These are phyloP conservation scores for Lamellibrachia columna DNA, from an alignment of 2,888 invertebrate genomes.

Conservation along the genomic window DNA sequence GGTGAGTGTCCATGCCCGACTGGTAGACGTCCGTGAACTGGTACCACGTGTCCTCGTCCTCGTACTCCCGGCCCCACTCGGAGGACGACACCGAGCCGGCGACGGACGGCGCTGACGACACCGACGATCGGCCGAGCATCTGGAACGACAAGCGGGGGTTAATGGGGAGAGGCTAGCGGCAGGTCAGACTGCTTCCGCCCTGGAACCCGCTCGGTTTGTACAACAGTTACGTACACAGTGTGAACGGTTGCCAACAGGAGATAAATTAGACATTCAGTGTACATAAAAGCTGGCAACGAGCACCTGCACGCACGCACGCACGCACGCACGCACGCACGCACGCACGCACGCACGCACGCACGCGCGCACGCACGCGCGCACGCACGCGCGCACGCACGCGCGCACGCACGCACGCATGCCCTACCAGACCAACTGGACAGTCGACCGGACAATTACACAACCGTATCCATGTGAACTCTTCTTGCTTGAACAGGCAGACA, in stretches of 20 bases:
- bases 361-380: background rate
- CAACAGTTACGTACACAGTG: background rate
- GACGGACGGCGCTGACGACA: constrained; percentile 37
- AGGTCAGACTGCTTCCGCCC: too few relatives aligned
- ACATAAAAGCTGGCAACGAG: background rate
- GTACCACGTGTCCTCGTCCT: constrained; percentile 63
- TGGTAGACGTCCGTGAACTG: constrained; percentile 77
- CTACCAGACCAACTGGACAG: too few relatives aligned
- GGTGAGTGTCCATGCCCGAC: constrained; percentile 95
- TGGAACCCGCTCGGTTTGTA: background rate
- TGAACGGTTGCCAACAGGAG: background rate
- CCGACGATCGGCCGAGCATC: constrained; percentile 40
- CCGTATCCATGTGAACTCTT: too few relatives aligned
- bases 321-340: too few relatives aligned
- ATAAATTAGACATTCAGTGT: background rate
- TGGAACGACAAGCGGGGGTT: constrained; percentile 19
- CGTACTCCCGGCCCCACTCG: constrained; percentile 54
- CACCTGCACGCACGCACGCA: background rate
- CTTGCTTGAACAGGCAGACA: too few relatives aligned
- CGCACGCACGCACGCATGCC: too few relatives aligned
- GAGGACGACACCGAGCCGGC: constrained; percentile 40
- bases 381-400: too few relatives aligned
- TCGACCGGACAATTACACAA: too few relatives aligned
- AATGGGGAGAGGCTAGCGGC: background rate
- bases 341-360: too few relatives aligned